These are phyloP conservation scores for Metalampra italica DNA, from an alignment of 2,888 invertebrate genomes.

Conservation along the genomic window DNA sequence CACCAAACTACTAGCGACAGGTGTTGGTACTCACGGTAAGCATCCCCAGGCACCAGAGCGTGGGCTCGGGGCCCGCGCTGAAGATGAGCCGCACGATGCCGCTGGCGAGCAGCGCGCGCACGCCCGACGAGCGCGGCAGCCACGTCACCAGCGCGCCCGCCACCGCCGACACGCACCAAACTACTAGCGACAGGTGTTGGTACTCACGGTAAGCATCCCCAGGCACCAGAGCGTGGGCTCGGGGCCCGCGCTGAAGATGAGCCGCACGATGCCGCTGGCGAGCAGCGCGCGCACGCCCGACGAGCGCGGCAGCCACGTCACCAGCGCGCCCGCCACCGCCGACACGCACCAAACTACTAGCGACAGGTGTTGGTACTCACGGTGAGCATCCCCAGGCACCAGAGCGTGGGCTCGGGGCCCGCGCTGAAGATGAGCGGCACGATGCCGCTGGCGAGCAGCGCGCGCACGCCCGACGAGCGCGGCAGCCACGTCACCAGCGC, in stretches of 20 bases:
- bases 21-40: conserved; percentile 87
- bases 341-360: conserved; percentile 92
- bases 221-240: conserved; percentile 92
- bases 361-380: conserved; percentile 87
- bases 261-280: conserved; percentile 88
- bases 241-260: conserved; percentile 95
- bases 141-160: conserved; percentile 88
- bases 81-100: conserved; percentile 93
- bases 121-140: conserved; percentile 87
- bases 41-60: conserved; percentile 90
- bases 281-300: conserved; percentile 89
- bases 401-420: conserved; percentile 95
- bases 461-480: conserved; percentile 87
- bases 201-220: conserved; percentile 88
- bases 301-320: conserved; percentile 86
- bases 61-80: conserved; percentile 94
- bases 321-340: conserved; percentile 85
- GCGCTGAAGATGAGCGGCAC: conserved; percentile 93
- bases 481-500: conserved; percentile 88
- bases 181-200: conserved; percentile 89
- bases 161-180: conserved; percentile 89
- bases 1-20: conserved; percentile 93
- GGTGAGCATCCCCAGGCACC: conserved; percentile 91
- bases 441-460: conserved; percentile 88
- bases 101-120: conserved; percentile 87